Base-by-base conservation (phyloP, 2,888 invertebrate genomes). In the Cerceris rybyensis region DNA sequence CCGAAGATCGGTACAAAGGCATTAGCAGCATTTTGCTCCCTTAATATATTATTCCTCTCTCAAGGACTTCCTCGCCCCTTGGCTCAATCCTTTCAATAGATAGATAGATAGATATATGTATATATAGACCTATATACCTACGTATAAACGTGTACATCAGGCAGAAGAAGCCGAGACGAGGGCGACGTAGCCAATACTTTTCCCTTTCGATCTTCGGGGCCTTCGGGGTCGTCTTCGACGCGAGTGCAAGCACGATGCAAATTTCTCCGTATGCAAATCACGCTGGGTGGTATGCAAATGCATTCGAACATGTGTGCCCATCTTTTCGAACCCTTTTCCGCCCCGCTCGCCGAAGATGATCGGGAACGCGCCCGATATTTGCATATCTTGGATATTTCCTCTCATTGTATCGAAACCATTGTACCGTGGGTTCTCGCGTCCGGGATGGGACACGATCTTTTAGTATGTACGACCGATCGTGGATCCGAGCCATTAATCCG, bases 361-460 rank as follows among this genome's bases (percentile, higher is more conserved):
- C 92, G 91, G 81, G 90, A 89, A 90, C 88, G 88, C 85, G 87
- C 69, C 86, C 87, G 65, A 81, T 78, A 90, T 92, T 92, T 92
- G 92, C 92, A 92, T 92, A 92, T 92, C 92, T 92, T 91, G 91
- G 91, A 92, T 91, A 90, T 92, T 92, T 92, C 91, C 91, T 92
- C 91, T 91, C 92, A 91, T 91, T 92, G 92, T 92, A 90, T 91
- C 88, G 88, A 85, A 70, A 84, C 89, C 84, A 90, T 91, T 91
- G 89, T 89, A 85, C 87, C 86, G 78, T 85, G 88, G 86, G 85
- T 84, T 65, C 67, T 78, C 75, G 79, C 83, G 85, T 85, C 85
- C 88, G 87, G 80, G 73, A 88, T 88, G 88, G 88, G 88, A 88
- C 86, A 80, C 83, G 73, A 63, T 63, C 68, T 68, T 69, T 58